Percentiles rank a stretch among this genome's conserved stretches.
Conservation (phyloP, 2,888 invertebrate species). For the Aphodius granarius region DNA sequence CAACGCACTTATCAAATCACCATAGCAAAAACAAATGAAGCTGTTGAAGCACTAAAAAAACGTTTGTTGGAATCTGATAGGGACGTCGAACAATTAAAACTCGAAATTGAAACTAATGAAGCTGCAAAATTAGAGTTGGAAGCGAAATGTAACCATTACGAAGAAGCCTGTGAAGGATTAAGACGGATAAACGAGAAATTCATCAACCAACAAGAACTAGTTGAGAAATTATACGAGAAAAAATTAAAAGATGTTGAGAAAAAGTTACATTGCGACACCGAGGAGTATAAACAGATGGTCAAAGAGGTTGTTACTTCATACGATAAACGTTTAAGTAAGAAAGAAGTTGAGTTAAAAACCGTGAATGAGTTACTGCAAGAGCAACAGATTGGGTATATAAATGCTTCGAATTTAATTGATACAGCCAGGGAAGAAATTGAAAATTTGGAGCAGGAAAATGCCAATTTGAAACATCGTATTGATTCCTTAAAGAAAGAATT, state of each 20-base stretch:
- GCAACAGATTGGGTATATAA: slow-evolving; percentile 20
- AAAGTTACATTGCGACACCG: slow-evolving; percentile 41
- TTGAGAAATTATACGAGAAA: slow-evolving; percentile 40
- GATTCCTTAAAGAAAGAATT: slow-evolving; percentile 26
- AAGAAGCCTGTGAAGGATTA: slow-evolving; percentile 40
- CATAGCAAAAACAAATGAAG: slow-evolving; percentile 60
- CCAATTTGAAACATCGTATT: slow-evolving; percentile 23
- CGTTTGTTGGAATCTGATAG: slow-evolving; percentile 62
- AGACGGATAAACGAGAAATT: slow-evolving; percentile 44
- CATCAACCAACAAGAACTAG: slow-evolving; percentile 45
- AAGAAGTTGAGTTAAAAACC: slow-evolving; percentile 18
- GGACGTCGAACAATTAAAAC: slow-evolving; percentile 61
- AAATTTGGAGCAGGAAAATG: slow-evolving; percentile 21
- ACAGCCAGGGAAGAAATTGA: slow-evolving; percentile 23
- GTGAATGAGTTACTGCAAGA: slow-evolving; percentile 20
- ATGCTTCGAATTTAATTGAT: slow-evolving; percentile 16
- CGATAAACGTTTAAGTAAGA: slow-evolving; percentile 28
- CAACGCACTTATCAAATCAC: slow-evolving; percentile 62
- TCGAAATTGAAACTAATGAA: slow-evolving; percentile 47
- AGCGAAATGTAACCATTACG: slow-evolving; percentile 42
- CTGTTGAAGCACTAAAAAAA: slow-evolving; percentile 61
- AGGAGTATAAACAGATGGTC: slow-evolving; percentile 28
- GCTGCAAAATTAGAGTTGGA: slow-evolving; percentile 45
- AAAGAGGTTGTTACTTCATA: slow-evolving; percentile 22
- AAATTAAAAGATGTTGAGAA: slow-evolving; percentile 40